Base-by-base conservation (phyloP, 1,140 invertebrate genomes). In the Ceratina calcarata region DNA sequence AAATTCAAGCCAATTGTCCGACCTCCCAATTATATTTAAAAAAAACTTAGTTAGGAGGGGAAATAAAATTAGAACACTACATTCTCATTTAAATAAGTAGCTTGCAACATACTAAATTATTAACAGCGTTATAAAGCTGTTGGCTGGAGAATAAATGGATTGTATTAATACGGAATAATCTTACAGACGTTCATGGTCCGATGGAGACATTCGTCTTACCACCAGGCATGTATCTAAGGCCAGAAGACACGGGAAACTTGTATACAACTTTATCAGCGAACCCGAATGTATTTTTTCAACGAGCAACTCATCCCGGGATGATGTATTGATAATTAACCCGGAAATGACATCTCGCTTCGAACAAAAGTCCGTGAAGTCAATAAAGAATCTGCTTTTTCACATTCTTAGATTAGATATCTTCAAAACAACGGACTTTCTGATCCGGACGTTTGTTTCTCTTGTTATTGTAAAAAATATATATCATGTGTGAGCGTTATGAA, bases 281-380 rank as follows among this genome's bases (percentile, higher is more conserved):
- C 93, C 96, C 96, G 71, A 97, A 97, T 93, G 96, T 97, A 32
- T 97, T 95, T 91, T 97, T 97, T 91, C 96, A 97, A 91, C 94
- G 96, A 84, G 95, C 95, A 62, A 95, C 96, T 86, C 96, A 96
- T 94, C 95, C 95, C 81, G 96, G 96, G 91, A 97, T 97, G 95
- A 96, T 97, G 94, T 97, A 97, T 91, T 97, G 93, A 95, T 62
- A 18, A 74, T 55, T 45, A 15, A 45, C 55, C 24, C 51, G 53
- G 37, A 66, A 71, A 45, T 16, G 3, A 45, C 10, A 45, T 57
- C 12, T n/a, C 18, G n/a, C 20, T 24, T 61, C 49, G 13, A 15
- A n/a, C 22, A 22, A 51, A 67, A n/a, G 22, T 60, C 45, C 10
- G 18, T 12, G 49, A 8, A 58, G 16, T 65, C 18, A 27, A 72